Base-by-base conservation (phyloP, 2,797 vertebrate genomes). In the Melanotaenia trifasciata region DNA sequence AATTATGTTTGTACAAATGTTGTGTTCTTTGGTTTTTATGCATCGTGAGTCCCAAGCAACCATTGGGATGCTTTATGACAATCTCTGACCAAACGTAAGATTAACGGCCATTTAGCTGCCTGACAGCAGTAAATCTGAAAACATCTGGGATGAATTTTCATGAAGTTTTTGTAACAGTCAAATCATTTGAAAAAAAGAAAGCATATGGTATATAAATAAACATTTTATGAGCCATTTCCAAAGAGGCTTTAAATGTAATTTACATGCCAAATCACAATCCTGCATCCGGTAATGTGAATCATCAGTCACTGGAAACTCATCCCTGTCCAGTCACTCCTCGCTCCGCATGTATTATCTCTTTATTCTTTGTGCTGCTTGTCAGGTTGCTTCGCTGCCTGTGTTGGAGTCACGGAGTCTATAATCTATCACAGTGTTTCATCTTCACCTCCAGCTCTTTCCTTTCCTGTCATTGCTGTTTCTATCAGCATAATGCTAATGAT, bases 11-110 rank as follows among this genome's bases (percentile, higher is more conserved):
- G 68, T 89, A 78, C 80, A 84, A 85, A 91, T 82, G 40, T 59
- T 70, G 70, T 87, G 91, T 92, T 80, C 83, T 89, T 81, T 90
- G 76, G 76, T 85, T 87, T 89, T 78, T 84, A 83, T 89, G 84
- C 61, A 66, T 79, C 57, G 57, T 90, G 89, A 91, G 87, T 87
- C 70, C 77, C 71, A 88, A 84, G 76, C 78, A 86, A 86, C 81
- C 86, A 79, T 80, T 91, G 76, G 88, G 84, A 83, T 80, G 32
- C 60, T 89, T 84, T 53, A 80, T 80, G 79, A 86, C 66, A 86
- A 81, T 86, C 73, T 60, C 70, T 84, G 68, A 83, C 82, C 38
- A 87, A 89, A 91, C 67, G 81, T 92, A 90, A 92, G 91, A 85
- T 50, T 72, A 22, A n/a, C 60, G 47, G 53, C 50, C 64, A 78